Conservation (phyloP, 2,888 invertebrate species). For the Salpingus planirostris region DNA sequence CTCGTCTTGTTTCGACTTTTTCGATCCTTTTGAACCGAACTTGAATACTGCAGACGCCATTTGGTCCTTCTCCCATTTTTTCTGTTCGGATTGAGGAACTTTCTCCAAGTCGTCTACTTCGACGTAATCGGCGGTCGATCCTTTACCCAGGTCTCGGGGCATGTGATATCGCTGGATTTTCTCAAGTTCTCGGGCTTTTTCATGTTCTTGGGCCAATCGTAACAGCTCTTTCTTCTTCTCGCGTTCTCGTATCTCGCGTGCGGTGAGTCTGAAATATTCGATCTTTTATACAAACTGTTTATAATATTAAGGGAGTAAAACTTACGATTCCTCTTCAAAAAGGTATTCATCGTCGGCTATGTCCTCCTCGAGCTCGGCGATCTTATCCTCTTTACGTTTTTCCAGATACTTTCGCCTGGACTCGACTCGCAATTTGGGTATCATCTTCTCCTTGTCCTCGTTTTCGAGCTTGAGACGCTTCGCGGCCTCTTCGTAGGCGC, state of each 20-base stretch:
- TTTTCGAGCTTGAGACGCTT: conserved; percentile 82
- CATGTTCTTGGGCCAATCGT: conserved; percentile 89
- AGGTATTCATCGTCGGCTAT: conserved; percentile 93
- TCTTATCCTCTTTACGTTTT: conserved; percentile 93
- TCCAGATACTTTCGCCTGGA: conserved; percentile 90
- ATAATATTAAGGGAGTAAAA: too few species aligned
- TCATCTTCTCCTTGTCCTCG: conserved; percentile 74
- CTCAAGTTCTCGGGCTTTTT: conserved; percentile 86
- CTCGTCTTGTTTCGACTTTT: conserved; percentile 55
- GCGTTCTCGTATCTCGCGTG: conserved; percentile 73
- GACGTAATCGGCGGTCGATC: conserved; percentile 61
- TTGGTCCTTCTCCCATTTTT: conserved; percentile 97
- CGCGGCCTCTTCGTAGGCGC: conserved; percentile 78
- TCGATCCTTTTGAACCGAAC: conserved; percentile 88
- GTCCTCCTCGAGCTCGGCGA: conserved; percentile 89
- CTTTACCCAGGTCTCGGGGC: conserved; percentile 79
- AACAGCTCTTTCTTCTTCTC: conserved; percentile 87
- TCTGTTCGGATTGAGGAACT: conserved; percentile 73
- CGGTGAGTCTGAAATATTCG: conserved; percentile 65
- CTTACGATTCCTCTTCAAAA: conserved; percentile 81
- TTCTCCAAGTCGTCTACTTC: conserved; percentile 83
- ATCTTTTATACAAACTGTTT: too few species aligned
- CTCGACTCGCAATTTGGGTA: conserved; percentile 82
- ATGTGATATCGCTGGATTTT: conserved; percentile 90
- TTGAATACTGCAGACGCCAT: conserved; percentile 85